Percentiles rank a stretch among this genome's conserved stretches.
Evolutionary conservation across 2,797 vertebrate species (phyloP).

Genomic region (Menidia menidia): DNA sequence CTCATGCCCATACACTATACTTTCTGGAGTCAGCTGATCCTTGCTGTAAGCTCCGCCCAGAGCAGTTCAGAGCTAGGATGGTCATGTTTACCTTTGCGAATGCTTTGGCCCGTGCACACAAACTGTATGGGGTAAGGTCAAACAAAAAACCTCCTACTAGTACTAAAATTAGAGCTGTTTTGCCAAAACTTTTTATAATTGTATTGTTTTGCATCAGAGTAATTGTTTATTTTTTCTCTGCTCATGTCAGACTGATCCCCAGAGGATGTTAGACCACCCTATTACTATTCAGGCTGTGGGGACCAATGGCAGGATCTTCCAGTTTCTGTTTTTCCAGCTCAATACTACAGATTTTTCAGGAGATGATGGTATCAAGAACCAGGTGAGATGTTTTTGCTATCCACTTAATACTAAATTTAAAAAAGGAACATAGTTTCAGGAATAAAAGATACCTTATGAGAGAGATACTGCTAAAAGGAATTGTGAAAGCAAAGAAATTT

Average conservation of each 20-base stretch:
- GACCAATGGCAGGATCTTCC: slow-evolving; percentile 91
- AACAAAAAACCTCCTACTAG: not conserved
- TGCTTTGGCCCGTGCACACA: slow-evolving; percentile 88
- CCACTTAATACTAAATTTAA: too few relatives aligned
- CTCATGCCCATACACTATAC: slow-evolving; percentile 90
- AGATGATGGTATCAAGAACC: slow-evolving; percentile 89
- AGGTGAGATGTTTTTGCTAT: slow-evolving; percentile 59
- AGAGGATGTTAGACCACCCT: slow-evolving; percentile 83
- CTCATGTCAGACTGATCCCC: slow-evolving; percentile 74
- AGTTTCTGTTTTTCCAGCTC: slow-evolving; percentile 93
- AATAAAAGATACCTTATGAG: too few relatives aligned
- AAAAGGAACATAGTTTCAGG: too few relatives aligned
- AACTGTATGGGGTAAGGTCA: slow-evolving; percentile 85
- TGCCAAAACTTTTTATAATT: not conserved
- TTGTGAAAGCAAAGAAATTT: too few relatives aligned
- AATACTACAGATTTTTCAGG: slow-evolving; percentile 91
- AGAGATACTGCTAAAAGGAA: too few relatives aligned
- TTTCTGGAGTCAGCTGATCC: slow-evolving; percentile 79
- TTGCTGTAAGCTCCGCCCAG: slow-evolving; percentile 78
- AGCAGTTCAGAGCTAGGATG: slow-evolving; percentile 92
- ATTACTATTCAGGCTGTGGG: slow-evolving; percentile 90
- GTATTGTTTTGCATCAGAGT: not conserved
- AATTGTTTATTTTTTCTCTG: not conserved
- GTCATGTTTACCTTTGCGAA: slow-evolving; percentile 92
- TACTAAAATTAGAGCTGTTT: too few relatives aligned